Base-by-base conservation (phyloP, 2,888 invertebrate genomes). In the Lathronympha strigana region DNA sequence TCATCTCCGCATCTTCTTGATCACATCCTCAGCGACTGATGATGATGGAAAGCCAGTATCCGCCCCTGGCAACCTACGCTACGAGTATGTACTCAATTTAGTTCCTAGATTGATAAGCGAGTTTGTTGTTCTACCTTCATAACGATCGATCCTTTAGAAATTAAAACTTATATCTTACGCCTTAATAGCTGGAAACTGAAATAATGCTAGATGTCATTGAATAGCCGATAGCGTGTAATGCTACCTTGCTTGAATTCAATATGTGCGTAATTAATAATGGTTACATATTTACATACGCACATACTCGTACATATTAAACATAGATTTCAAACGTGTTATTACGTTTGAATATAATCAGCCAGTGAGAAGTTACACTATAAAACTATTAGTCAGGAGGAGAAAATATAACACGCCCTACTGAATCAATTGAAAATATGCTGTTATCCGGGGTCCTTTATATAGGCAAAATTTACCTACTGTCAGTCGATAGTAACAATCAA, bases 231-330 rank as follows among this genome's bases (percentile, higher is more conserved):
- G 40, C 15, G 17, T n/a, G n/a, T 43, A 9, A 19, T 19, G 43
- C 11, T 43, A 21, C 43, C 15, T 25, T 8, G 25, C n/a, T 49
- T 17, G 17, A 31, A n/a, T n/a, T n/a, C n/a, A n/a, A 33, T 51
- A 51, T 19, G 21, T 19, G 19, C 19, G 43, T 51, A 51, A 51
- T 51, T 25, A 51, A 17, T 31, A 51, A 31, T 31, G 31, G 17
- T 50, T 31, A 51, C 31, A 19, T 17, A 51, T 51, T 31, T 51
- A 51, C 50, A 31, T 51, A 51, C 9, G 11, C 31, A 50, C 17
- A 28, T 15, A n/a, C n/a, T n/a, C n/a, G n/a, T n/a, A 28, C 15
- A 17, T 50, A 49, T 49, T 25, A 49, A n/a, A 23, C 8, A 15
- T 49, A 13, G n/a, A 47, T 47, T 47, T 25, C 15, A n/a, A 25